These are phyloP conservation scores for Hydropsyche tenuis DNA, from an alignment of 1,140 invertebrate genomes.

Conservation along the genomic window DNA sequence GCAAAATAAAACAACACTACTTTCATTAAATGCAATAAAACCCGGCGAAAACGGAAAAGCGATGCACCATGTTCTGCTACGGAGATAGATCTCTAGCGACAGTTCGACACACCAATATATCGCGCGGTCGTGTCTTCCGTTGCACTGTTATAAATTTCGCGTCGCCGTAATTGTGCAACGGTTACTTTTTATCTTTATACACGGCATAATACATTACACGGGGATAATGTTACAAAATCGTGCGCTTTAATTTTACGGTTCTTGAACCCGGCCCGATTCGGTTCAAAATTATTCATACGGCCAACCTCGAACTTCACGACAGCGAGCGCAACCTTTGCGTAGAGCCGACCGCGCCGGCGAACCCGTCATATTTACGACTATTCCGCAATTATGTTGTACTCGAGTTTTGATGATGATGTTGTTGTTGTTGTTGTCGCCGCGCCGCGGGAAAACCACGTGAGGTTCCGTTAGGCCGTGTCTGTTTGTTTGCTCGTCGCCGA, in stretches of 20 bases:
- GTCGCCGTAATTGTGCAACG: slow-evolving; percentile 37
- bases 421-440: no score
- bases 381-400: background rate
- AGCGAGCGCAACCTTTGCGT: slow-evolving; percentile 37
- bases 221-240: slow-evolving; percentile 50
- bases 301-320: slow-evolving; percentile 35
- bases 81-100: no score
- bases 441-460: no score
- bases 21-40: no score
- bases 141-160: slow-evolving; percentile 33
- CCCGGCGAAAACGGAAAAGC: no score
- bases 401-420: background rate
- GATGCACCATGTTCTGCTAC: no score
- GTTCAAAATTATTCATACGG: slow-evolving; percentile 45
- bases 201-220: slow-evolving; percentile 41
- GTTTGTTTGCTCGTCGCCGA: background rate
- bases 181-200: slow-evolving; percentile 28
- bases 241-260: slow-evolving; percentile 51
- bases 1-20: no score
- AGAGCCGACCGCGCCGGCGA: slow-evolving; percentile 9
- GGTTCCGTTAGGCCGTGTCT: background rate
- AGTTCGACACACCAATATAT: no score
- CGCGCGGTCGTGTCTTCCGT: slow-evolving; percentile 1
- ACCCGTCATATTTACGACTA: slow-evolving; percentile 20
- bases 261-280: slow-evolving; percentile 46